These are phyloP conservation scores for Drosophila gaucha DNA, from an alignment of 2,888 invertebrate species.

Conservation along the genomic window DNA sequence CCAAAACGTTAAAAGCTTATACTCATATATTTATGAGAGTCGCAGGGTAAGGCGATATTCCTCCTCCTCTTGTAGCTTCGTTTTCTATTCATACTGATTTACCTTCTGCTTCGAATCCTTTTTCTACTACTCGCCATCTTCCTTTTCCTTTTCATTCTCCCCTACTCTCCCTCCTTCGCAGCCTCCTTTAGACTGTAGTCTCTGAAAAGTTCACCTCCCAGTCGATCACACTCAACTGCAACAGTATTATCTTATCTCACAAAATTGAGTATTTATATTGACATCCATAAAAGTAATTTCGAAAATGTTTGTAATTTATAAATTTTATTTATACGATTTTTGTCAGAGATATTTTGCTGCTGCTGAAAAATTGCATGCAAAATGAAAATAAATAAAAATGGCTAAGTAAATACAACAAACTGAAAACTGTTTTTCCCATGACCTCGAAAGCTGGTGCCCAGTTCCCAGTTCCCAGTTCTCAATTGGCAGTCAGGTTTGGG, in stretches of 20 bases:
- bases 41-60: no score
- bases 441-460: conserved; percentile 77
- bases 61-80: no score
- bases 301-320: conserved; percentile 2
- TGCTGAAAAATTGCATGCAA: conserved; percentile 53
- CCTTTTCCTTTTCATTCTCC: neutral
- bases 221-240: neutral
- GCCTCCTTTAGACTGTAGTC: no score
- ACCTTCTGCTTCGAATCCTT: no score
- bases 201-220: neutral
- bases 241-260: conserved; percentile 1
- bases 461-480: conserved; percentile 27
- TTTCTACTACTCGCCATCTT: no score
- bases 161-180: neutral
- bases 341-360: neutral
- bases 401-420: conserved; percentile 27
- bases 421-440: conserved; percentile 78
- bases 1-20: no score
- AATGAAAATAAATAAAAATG: conserved; percentile 63
- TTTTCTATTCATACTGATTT: no score
- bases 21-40: no score
- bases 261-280: neutral
- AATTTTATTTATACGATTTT: conserved; percentile 15
- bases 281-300: conserved; percentile 5
- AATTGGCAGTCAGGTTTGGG: conserved; percentile 43